Evolutionary conservation across 1,140 invertebrate genomes (phyloP).

Genomic region (Lineus longissimus): DNA sequence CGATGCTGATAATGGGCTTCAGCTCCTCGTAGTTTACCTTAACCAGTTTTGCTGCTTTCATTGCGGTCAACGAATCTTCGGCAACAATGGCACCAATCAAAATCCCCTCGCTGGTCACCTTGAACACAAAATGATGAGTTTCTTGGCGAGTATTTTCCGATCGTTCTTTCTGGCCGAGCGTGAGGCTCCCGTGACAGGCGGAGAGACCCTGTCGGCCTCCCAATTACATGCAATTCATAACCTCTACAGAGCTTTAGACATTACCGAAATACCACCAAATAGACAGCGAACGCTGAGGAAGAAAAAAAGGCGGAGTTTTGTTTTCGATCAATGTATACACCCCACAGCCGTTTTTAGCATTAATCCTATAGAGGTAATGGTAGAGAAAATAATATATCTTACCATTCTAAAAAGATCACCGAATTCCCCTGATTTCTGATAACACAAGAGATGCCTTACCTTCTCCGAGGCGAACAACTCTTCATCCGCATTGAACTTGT

Average conservation of each 20-base stretch:
- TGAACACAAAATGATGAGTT: background rate
- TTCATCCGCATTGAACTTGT: conserved; percentile 19
- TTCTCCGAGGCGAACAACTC: conserved; percentile 16
- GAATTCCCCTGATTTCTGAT: background rate
- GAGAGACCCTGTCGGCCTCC: too few species aligned
- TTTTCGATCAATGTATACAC: too few species aligned
- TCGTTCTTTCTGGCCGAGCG: too few species aligned
- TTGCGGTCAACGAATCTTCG: background rate
- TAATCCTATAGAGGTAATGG: too few species aligned
- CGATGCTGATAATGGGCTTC: conserved; percentile 75
- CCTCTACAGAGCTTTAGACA: too few species aligned
- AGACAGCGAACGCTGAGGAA: too few species aligned
- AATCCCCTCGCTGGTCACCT: conserved; percentile 56
- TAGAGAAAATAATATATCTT: background rate
- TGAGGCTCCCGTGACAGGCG: too few species aligned
- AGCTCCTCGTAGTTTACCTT: conserved; percentile 18
- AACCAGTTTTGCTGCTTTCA: conserved; percentile 13
- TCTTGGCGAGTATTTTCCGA: too few species aligned
- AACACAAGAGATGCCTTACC: conserved; percentile 4
- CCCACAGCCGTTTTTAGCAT: too few species aligned
- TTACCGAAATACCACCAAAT: too few species aligned
- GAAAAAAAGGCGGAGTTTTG: too few species aligned
- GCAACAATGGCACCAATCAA: conserved; percentile 17
- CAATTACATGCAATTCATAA: too few species aligned
- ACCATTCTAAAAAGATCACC: background rate